Evolutionary conservation across 2,888 invertebrate genomes (phyloP).

Genomic region (Rhyacophila evoluta): DNA sequence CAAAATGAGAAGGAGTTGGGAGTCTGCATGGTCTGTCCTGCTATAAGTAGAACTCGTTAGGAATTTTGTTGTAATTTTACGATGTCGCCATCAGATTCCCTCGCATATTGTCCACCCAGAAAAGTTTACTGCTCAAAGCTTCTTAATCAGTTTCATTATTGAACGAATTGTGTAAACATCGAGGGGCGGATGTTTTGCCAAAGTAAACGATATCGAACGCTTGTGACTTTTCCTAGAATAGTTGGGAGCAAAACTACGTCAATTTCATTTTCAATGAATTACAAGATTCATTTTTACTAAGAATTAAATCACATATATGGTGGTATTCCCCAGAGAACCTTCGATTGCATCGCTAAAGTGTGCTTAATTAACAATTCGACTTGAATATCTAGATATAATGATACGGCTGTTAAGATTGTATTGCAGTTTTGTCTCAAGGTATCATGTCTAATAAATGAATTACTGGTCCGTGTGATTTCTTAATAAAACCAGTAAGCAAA

Average conservation of each 20-base stretch:
- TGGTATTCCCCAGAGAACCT: too few species aligned
- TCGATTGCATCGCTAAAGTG: too few species aligned
- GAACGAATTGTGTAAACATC: slow-evolving; percentile 29
- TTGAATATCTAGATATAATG: too few species aligned
- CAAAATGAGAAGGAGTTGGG: too few species aligned
- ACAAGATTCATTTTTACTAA: too few species aligned
- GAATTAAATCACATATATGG: too few species aligned
- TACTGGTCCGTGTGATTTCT: too few species aligned
- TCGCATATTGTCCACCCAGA: slow-evolving; percentile 43
- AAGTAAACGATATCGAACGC: neutral
- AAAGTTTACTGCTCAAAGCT: slow-evolving; percentile 39
- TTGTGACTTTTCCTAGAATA: neutral
- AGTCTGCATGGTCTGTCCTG: neutral
- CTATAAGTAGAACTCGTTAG: neutral
- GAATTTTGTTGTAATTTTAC: slow-evolving; percentile 34
- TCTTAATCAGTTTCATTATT: slow-evolving; percentile 52
- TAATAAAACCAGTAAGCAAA: too few species aligned
- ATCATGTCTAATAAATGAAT: too few species aligned
- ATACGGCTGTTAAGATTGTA: too few species aligned
- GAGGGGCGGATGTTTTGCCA: neutral
- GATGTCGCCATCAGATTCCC: slow-evolving; percentile 34
- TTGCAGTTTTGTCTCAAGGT: too few species aligned
- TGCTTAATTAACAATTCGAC: too few species aligned
- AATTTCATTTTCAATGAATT: neutral
- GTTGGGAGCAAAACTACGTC: neutral